Evolutionary conservation across 2,113 vertebrate genomes (phyloP), one percentile per base, ranked within the genome.

Genomic region (Anarrhichthys ocellatus): DNA sequence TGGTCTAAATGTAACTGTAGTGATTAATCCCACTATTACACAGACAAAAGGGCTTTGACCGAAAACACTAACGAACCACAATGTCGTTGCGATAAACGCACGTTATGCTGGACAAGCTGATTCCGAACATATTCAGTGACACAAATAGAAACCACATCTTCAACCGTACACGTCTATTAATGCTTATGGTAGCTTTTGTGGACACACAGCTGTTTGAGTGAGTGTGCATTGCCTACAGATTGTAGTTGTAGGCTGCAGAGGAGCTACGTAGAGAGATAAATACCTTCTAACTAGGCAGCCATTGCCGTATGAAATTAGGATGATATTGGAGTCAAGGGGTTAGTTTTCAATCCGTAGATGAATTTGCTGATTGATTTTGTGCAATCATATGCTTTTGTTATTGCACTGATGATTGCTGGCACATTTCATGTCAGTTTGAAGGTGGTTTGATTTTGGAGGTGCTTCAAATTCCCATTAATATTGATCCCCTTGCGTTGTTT

Each of bases 21-120:
- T 90, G 81, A 92, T 86, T 79, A 88, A 85, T 88, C 76, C 74
- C 78, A 80, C 76, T 73, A 86, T 86, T 82, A 77, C 27, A 76
- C 70, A 67, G 64, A 87, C 80, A 90, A 83, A 88, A 78, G 32
- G 54, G 20, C 78, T 80, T 65, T 62, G 69, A 83, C 84, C 44
- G 0, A 87, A 88, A 85, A 78, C 67, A 81, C 71, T 36, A 84
- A 82, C 61, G 20, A 79, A 69, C 76, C 65, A 74, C 62, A 73
- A 54, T 34, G 73, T 73, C 15, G 9, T 6, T 38, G 64, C 70
- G 72, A 70, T 67, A 76, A 75, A 86, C 68, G 52, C 32, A 58
- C 36, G 40, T 56, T 52, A 63, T 48, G 32, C 18, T 32, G 36
- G 61, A 75, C 52, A 61, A 65, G 54, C 27, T 54, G 36, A 81